Conservation (phyloP, 2,888 invertebrate genomes). For the Spatulosminthurus flaviceps region DNA sequence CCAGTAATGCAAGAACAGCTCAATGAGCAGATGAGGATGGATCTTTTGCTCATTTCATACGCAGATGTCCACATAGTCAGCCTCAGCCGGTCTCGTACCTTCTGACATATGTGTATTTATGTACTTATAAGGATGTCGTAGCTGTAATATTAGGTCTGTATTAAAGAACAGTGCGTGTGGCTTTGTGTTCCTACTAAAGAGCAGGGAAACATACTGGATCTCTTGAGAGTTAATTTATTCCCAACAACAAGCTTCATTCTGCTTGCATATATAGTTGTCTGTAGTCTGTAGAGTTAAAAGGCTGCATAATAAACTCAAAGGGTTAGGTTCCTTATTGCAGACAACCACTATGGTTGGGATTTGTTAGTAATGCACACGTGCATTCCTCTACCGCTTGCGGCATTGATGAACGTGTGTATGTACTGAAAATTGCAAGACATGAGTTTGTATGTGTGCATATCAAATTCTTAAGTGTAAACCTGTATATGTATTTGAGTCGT, state of each 20-base stretch:
- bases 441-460: not conserved
- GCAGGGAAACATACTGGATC: not conserved
- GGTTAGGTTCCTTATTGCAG: too few relatives aligned
- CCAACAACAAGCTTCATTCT: not conserved
- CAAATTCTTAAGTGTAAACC: not conserved
- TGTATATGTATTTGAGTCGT: not conserved
- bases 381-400: too few relatives aligned
- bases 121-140: too few relatives aligned
- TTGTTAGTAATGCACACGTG: too few relatives aligned
- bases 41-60: not conserved
- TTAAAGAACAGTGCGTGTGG: too few relatives aligned
- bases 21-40: constrained; percentile 3
- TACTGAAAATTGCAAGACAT: not conserved
- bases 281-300: too few relatives aligned
- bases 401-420: too few relatives aligned
- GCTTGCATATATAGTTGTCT: not conserved
- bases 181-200: too few relatives aligned
- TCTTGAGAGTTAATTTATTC: constrained; percentile 4
- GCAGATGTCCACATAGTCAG: constrained; percentile 6
- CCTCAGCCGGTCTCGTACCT: not conserved
- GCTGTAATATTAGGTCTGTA: too few relatives aligned
- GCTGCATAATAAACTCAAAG: too few relatives aligned
- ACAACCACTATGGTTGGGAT: too few relatives aligned
- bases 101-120: not conserved
- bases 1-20: not conserved